Evolutionary conservation across 2,113 vertebrate species (phyloP).

Genomic region (Thalassoma bifasciatum): DNA sequence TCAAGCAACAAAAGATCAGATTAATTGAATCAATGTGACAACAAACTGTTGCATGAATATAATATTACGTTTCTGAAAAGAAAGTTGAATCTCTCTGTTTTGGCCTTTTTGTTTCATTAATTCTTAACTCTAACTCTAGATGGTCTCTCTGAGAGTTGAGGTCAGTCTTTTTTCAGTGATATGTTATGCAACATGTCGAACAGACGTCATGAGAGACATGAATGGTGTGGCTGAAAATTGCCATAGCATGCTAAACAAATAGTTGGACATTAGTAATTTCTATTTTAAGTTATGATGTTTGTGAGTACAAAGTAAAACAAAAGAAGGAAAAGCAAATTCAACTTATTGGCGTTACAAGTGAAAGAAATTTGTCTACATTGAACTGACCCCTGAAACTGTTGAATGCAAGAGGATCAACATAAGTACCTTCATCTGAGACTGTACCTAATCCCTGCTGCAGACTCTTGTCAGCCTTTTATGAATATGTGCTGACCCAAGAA

Average conservation of each 20-base stretch:
- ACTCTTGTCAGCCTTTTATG: slow-evolving; percentile 31
- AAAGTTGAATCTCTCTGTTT: slow-evolving; percentile 6
- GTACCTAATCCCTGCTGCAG: slow-evolving; percentile 44
- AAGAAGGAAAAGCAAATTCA: neutral
- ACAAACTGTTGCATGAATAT: slow-evolving; percentile 22
- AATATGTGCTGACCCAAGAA: slow-evolving; percentile 32
- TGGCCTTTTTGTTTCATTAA: slow-evolving; percentile 17
- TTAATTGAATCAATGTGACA: slow-evolving; percentile 51
- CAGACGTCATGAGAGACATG: neutral
- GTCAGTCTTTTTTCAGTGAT: neutral
- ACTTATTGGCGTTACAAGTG: neutral
- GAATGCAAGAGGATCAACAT: neutral
- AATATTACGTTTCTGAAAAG: slow-evolving; percentile 11
- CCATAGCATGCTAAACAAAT: neutral
- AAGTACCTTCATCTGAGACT: neutral
- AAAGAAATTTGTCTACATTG: neutral
- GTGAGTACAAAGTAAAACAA: neutral
- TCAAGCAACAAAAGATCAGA: slow-evolving; percentile 38
- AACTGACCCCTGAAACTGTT: neutral
- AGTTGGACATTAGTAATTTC: neutral
- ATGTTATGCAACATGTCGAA: slow-evolving; percentile 4
- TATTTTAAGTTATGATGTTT: neutral
- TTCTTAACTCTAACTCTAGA: neutral
- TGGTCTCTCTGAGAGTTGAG: neutral
- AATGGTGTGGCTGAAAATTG: neutral